phyloP scores from a whole-genome alignment of 2,797 vertebrate species.

The Coilia nasus region DNA sequence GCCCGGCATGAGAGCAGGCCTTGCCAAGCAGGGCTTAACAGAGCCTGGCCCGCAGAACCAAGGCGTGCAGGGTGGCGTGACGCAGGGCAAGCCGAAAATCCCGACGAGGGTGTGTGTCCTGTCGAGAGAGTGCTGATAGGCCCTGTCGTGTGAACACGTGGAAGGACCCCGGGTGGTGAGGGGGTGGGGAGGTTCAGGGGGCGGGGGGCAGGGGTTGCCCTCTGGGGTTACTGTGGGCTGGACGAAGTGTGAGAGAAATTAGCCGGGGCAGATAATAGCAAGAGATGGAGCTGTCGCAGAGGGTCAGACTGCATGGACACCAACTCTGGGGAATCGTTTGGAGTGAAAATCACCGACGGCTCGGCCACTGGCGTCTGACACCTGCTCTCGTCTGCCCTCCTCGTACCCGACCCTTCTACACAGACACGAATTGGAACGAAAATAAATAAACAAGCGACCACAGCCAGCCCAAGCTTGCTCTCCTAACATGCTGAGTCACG shows the following conservation, averaged over 20 bases:
- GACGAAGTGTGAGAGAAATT: background rate
- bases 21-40: constrained; percentile 38
- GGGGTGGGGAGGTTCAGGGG: background rate
- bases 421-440: background rate
- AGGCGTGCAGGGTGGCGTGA: background rate
- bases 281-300: background rate
- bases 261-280: background rate
- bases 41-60: background rate
- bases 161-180: background rate
- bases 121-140: constrained; percentile 32
- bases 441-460: constrained; percentile 20
- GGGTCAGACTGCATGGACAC: background rate
- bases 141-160: constrained; percentile 27
- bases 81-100: constrained; percentile 12
- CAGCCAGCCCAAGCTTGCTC: background rate
- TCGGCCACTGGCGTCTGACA: background rate
- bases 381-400: background rate
- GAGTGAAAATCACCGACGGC: background rate
- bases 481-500: too few species aligned
- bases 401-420: background rate
- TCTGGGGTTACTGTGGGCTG: background rate
- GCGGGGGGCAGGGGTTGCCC: background rate
- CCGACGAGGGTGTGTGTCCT: background rate
- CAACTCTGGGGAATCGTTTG: background rate
- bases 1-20: constrained; percentile 41